A percentile compares a stretch with the other conserved stretches of the same genome.
Evolutionary conservation across 2,113 vertebrate genomes (phyloP).

Genomic region (Tringa solitaria): DNA sequence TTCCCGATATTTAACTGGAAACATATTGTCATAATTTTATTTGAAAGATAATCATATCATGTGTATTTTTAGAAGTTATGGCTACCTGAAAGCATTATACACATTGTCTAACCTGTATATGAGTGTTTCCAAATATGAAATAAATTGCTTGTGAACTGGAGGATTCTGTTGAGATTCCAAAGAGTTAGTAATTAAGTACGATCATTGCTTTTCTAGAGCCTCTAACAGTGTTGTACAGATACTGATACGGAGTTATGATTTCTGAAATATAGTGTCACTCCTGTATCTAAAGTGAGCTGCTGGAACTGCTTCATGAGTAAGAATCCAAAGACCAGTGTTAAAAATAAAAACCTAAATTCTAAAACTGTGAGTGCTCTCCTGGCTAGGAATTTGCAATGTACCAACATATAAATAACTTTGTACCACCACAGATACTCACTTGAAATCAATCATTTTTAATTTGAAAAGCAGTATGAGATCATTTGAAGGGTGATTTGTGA

Average conservation of each 20-base stretch:
- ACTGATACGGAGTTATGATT: not conserved
- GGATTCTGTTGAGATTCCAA: not conserved
- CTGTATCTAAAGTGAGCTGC: not conserved
- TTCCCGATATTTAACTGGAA: not conserved
- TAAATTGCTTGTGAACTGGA: not conserved
- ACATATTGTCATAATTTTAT: not conserved
- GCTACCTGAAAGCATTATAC: not conserved
- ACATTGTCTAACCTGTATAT: not conserved
- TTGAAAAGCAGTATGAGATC: not conserved
- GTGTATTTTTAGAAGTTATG: not conserved
- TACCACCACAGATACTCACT: not conserved
- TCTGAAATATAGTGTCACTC: not conserved
- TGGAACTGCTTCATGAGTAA: not conserved
- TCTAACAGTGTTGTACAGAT: not conserved
- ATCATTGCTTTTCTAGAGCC: not conserved
- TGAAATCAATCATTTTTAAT: not conserved
- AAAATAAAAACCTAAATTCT: not conserved
- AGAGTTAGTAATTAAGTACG: not conserved
- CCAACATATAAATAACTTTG: not conserved
- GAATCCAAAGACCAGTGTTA: not conserved
- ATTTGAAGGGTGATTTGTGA: not conserved
- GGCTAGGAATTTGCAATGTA: not conserved
- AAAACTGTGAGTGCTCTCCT: not conserved
- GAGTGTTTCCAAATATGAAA: not conserved
- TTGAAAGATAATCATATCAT: not conserved